Conservation (phyloP, 1,140 invertebrate species). For the Probaryconus sp. region DNA sequence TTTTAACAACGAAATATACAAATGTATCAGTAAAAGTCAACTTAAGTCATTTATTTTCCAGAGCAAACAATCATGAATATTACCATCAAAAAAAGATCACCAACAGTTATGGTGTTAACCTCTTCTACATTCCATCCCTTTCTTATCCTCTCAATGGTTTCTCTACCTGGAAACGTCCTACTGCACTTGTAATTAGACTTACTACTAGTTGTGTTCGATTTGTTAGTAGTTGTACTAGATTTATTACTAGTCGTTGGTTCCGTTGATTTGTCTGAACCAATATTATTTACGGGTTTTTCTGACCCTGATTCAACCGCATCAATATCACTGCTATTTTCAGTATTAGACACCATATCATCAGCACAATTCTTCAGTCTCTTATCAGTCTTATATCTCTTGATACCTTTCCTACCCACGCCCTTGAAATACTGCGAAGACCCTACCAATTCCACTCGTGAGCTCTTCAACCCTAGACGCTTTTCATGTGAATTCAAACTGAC, state of each 20-base stretch:
- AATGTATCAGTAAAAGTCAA: too few species aligned
- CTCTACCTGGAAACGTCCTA: conserved; percentile 73
- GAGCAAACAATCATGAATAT: conserved; percentile 7
- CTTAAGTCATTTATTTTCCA: too few species aligned
- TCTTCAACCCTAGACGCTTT: conserved; percentile 81
- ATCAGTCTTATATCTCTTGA: conserved; percentile 74
- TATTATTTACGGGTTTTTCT: conserved; percentile 62
- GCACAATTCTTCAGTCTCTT: conserved; percentile 63
- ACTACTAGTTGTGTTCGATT: too few species aligned
- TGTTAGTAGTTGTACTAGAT: too few species aligned
- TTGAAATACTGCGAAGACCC: conserved; percentile 75
- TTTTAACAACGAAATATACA: conserved; percentile 29
- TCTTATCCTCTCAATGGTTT: conserved; percentile 81
- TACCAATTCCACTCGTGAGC: conserved; percentile 70
- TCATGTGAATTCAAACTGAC: conserved; percentile 86
- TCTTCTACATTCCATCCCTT: conserved; percentile 88
- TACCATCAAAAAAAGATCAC: conserved; percentile 94
- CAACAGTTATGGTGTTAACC: conserved; percentile 88
- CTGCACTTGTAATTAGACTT: conserved; percentile 39
- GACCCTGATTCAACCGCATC: conserved; percentile 68
- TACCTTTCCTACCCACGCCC: conserved; percentile 72
- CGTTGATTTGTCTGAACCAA: conserved; percentile 16
- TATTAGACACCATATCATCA: conserved; percentile 61
- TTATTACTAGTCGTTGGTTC: conserved; percentile 58
- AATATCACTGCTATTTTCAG: conserved; percentile 73